A percentile compares a stretch with the other conserved stretches of the same genome.
phyloP scores from a whole-genome alignment of 2,113 vertebrate genomes.

The Tachysurus fulvidraco region DNA sequence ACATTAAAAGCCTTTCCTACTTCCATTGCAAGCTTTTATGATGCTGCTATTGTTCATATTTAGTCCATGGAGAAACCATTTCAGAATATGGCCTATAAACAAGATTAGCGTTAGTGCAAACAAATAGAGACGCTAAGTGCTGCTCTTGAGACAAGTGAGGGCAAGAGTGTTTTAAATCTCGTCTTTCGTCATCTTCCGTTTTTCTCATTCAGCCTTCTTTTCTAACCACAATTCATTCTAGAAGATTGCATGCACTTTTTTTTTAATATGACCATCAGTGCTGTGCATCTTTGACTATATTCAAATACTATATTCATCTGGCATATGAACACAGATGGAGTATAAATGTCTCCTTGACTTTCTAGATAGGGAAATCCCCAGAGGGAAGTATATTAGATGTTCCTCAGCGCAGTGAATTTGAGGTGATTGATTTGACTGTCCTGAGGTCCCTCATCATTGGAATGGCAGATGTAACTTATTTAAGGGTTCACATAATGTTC shows the following conservation, averaged over 20 bases:
- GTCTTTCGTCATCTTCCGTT: constrained; percentile 30
- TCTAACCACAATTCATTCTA: constrained; percentile 26
- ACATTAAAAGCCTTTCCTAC: background rate
- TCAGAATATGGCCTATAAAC: constrained; percentile 46
- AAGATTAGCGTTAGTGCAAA: constrained; percentile 48
- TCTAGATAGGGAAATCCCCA: constrained; percentile 41
- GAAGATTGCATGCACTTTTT: constrained; percentile 31
- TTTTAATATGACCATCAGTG: constrained; percentile 22
- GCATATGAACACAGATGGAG: constrained; percentile 37
- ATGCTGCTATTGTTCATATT: constrained; percentile 8
- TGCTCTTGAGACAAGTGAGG: constrained; percentile 28
- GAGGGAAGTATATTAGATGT: constrained; percentile 41
- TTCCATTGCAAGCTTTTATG: constrained; percentile 28
- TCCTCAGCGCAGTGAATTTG: constrained; percentile 29
- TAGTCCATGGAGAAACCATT: background rate
- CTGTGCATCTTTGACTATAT: constrained; percentile 16
- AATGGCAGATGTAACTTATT: constrained; percentile 28
- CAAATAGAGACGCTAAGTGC: constrained; percentile 46
- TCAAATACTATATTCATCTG: constrained; percentile 28
- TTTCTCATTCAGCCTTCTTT: constrained; percentile 12
- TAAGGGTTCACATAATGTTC: constrained; percentile 18
- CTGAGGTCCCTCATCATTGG: background rate
- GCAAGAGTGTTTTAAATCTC: constrained; percentile 19
- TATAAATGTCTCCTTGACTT: constrained; percentile 37
- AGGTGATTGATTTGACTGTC: constrained; percentile 45